Base-by-base conservation (phyloP, 2,888 invertebrate species). In the Sinhomidia bicolor region DNA sequence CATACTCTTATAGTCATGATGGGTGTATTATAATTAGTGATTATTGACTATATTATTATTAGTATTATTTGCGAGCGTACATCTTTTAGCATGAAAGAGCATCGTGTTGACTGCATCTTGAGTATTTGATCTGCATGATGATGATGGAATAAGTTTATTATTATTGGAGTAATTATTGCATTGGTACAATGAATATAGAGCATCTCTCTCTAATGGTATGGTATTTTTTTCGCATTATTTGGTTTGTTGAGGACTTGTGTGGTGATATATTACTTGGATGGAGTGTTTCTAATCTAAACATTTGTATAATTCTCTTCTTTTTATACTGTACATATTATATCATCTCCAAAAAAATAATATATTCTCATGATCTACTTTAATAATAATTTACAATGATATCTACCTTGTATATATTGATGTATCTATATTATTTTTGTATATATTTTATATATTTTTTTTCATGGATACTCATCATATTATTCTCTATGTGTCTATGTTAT, bases 401-500 rank as follows among this genome's bases (percentile, higher is more conserved):
- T 20, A 57, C 20, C 20, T 36, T n/a, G n/a, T 62, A 26, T 26
- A 7, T 26, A 41, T 74, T 36, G 9, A 17, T 78, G 78, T 32
- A 57, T 57, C n/a, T 54, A 78, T 78, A 57, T 32, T 65, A 47
- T 47, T 57, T 26, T 65, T 65, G 23, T 74, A 74, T 74, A 74
- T 74, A 74, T 32, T 65, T 65, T 23, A n/a, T 71, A 36, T 78
- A 54, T 20, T 32, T 68, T 3, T 29, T 62, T 17, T 41, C 68
- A 71, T 36, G 47, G n/a, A 32, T 41, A 41, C 0, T 57, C 47
- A 47, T 54, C 29, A 36, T 60, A 41, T 81, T 23, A 65, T 29
- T 20, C 32, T 78, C 23, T 82, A 23, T 85, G 65, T 79, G 51
- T 65, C 10, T 47, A 85, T 71, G 41, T 44, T 76, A 60, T 84